Evolutionary conservation across 2,113 vertebrate species (phyloP).

Genomic region (Crypturellus undulatus): DNA sequence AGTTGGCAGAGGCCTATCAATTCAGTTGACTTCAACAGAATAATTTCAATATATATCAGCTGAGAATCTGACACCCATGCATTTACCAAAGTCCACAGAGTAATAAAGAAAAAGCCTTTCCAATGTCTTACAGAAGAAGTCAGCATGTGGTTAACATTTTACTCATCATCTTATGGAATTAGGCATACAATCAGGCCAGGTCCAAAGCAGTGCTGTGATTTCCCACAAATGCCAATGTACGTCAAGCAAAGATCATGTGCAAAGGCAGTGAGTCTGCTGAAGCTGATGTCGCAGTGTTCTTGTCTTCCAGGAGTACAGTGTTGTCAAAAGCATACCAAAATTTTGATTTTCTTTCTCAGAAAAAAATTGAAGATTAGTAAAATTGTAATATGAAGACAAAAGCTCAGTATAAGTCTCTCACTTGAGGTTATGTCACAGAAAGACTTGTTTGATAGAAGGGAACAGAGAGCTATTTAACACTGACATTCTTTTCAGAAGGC

Average conservation of each 20-base stretch:
- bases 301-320: not conserved
- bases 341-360: not conserved
- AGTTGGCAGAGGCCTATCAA: not conserved
- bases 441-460: not conserved
- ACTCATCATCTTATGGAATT: not conserved
- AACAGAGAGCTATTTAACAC: not conserved
- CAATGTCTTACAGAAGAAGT: not conserved
- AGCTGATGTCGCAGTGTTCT: not conserved
- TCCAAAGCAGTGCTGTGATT: not conserved
- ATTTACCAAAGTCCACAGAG: not conserved
- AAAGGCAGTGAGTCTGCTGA: not conserved
- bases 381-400: not conserved
- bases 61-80: not conserved
- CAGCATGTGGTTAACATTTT: not conserved
- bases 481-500: not conserved
- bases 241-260: not conserved
- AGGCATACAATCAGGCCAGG: not conserved
- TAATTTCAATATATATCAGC: not conserved
- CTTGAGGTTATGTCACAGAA: not conserved
- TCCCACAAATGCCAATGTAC: not conserved
- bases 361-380: not conserved
- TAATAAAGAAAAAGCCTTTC: not conserved
- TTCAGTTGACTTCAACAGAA: not conserved
- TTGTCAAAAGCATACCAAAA: not conserved
- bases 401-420: not conserved